Conservation (phyloP, 2,797 vertebrate species). For the Pantherophis alleghaniensis region DNA sequence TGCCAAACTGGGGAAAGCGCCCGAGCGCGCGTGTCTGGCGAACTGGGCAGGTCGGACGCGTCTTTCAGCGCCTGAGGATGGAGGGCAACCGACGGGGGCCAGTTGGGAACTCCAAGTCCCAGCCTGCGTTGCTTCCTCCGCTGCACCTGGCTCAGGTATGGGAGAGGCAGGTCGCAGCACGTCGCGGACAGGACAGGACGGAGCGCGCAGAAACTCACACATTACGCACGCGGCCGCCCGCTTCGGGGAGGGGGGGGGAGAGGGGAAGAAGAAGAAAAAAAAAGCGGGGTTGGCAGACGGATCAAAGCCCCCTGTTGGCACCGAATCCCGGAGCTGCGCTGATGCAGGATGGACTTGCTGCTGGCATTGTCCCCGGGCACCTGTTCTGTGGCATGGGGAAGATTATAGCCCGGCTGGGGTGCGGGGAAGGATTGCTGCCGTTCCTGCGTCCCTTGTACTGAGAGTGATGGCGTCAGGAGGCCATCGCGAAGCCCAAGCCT, state of each 20-base stretch:
- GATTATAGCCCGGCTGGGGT: constrained; percentile 29
- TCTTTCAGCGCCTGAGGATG: not conserved
- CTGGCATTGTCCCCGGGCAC: constrained; percentile 40
- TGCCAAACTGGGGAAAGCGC: not conserved
- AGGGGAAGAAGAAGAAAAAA: not conserved
- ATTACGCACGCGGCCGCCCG: not conserved
- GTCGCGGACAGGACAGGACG: not conserved
- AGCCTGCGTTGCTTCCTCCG: not conserved
- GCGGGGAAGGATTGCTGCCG: constrained; percentile 15
- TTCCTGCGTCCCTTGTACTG: constrained; percentile 6
- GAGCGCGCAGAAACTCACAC: not conserved
- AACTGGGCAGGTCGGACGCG: not conserved
- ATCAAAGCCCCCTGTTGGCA: constrained; percentile 9
- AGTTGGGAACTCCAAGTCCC: not conserved
- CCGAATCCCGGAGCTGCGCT: not conserved
- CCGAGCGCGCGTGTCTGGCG: too few species aligned
- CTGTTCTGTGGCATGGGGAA: constrained; percentile 36
- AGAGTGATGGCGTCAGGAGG: constrained; percentile 44
- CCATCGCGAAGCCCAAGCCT: not conserved
- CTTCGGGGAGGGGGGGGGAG: too few species aligned
- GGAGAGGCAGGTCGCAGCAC: constrained; percentile 12
- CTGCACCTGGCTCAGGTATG: constrained; percentile 33
- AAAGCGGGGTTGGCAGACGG: not conserved
- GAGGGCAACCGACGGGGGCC: not conserved
- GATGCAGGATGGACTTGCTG: not conserved